These are phyloP conservation scores for Caenorhabditis sp. DNA, from an alignment of 2,888 invertebrate species.

Conservation along the genomic window DNA sequence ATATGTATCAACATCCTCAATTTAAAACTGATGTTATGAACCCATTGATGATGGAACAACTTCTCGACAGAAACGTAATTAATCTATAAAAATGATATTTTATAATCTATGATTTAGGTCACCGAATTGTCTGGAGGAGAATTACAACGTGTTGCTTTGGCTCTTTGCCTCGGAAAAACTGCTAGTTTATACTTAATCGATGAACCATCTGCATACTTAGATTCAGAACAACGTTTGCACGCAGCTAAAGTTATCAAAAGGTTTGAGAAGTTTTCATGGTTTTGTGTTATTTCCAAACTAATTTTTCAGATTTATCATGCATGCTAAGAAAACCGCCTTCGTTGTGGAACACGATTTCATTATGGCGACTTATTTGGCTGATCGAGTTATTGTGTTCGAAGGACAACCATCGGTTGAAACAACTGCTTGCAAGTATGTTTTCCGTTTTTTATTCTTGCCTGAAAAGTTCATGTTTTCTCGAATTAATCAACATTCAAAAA, in stretches of 20 bases:
- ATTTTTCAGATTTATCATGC: conserved; percentile 83
- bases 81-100: not conserved
- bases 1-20: conserved; percentile 95
- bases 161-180: conserved; percentile 94
- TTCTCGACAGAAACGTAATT: conserved; percentile 56
- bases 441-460: too few species aligned
- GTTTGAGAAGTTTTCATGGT: conserved; percentile 69
- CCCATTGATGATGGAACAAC: conserved; percentile 68
- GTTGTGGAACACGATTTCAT: conserved; percentile 99
- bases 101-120: conserved; percentile 70
- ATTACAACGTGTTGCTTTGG: conserved; percentile 94
- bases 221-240: conserved; percentile 98
- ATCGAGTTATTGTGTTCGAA: conserved; percentile 97
- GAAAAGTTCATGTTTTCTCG: too few species aligned
- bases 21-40: conserved; percentile 99
- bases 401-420: conserved; percentile 89
- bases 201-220: conserved; percentile 97
- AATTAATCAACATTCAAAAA: too few species aligned
- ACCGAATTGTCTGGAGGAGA: conserved; percentile 99
- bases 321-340: conserved; percentile 98
- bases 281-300: conserved; percentile 1
- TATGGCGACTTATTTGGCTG: conserved; percentile 98
- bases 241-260: conserved; percentile 98
- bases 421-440: conserved; percentile 80
- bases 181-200: conserved; percentile 98